phyloP scores from a whole-genome alignment of 2,888 invertebrate genomes.

The Pollenia labialis region DNA sequence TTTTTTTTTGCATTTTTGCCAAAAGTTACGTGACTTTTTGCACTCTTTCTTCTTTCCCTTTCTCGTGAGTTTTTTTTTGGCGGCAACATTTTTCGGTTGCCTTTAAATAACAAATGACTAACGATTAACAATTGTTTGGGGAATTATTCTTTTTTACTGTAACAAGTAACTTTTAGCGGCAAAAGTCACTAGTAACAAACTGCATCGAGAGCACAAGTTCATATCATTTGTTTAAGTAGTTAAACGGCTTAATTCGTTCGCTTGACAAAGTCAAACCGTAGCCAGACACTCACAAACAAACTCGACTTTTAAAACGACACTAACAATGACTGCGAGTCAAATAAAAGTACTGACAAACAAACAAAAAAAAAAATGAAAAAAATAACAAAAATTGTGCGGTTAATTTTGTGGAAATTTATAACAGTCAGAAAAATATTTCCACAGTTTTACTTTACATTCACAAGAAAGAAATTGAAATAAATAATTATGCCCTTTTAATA shows the following conservation, averaged over 20 bases:
- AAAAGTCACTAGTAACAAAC: conserved; percentile 10
- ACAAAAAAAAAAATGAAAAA: no score
- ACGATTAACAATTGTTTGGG: conserved; percentile 75
- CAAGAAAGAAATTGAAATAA: not conserved
- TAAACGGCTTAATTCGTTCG: conserved; percentile 62
- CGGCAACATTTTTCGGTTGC: not conserved
- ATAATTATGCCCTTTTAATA: not conserved
- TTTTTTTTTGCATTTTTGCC: conserved; percentile 13
- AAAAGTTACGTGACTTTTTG: conserved; percentile 24
- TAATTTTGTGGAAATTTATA: conserved; percentile 69
- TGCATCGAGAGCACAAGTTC: conserved; percentile 22
- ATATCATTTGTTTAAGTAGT: conserved; percentile 65
- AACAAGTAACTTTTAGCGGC: conserved; percentile 19
- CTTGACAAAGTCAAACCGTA: conserved; percentile 31
- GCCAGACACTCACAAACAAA: not conserved
- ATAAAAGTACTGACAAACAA: conserved; percentile 2
- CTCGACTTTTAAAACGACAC: not conserved
- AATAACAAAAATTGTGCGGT: conserved; percentile 45
- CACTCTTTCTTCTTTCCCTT: not conserved
- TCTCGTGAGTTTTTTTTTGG: not conserved
- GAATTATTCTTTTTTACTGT: conserved; percentile 53
- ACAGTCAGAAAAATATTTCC: conserved; percentile 44
- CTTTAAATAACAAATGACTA: conserved; percentile 72
- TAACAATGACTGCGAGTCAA: conserved; percentile 14
- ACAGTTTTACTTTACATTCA: not conserved